Conservation (phyloP, 2,888 invertebrate genomes). For the Pogonocherus hispidulus region DNA sequence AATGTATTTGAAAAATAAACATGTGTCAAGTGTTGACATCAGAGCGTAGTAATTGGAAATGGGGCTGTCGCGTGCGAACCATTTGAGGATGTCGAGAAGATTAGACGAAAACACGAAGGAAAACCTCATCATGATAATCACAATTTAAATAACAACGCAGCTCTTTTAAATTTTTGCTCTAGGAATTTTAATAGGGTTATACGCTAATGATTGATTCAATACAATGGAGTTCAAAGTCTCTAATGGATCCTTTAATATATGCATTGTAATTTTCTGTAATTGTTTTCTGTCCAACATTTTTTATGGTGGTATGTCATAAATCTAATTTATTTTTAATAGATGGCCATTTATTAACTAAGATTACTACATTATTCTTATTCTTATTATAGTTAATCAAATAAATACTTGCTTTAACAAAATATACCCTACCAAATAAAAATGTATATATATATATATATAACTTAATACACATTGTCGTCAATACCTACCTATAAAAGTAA, state of each 20-base stretch:
- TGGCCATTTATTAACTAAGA: background rate
- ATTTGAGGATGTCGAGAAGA: conserved; percentile 17
- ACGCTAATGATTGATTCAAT: conserved; percentile 33
- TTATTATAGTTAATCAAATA: background rate
- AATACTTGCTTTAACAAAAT: no score
- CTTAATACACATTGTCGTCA: no score
- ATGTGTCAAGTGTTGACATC: conserved; percentile 56
- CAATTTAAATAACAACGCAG: conserved; percentile 22
- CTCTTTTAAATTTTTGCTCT: conserved; percentile 23
- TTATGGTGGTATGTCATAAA: background rate
- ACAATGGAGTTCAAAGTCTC: conserved; percentile 7
- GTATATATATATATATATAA: no score
- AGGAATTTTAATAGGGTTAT: conserved; percentile 35
- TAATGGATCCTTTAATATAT: conserved; percentile 19
- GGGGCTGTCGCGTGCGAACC: conserved; percentile 55
- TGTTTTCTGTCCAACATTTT: conserved; percentile 11
- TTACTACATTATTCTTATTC: background rate
- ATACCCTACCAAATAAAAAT: no score
- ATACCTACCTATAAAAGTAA: no score
- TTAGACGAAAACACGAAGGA: conserved; percentile 11
- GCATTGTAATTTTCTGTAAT: conserved; percentile 33
- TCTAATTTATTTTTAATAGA: conserved; percentile 7
- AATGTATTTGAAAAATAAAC: conserved; percentile 55
- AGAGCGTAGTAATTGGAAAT: conserved; percentile 57
- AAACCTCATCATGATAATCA: conserved; percentile 31